Percentiles rank a stretch among this genome's conserved stretches.
These are phyloP conservation scores for Hirtodrosophila duncani DNA, from an alignment of 2,888 invertebrate genomes.

Conservation along the genomic window DNA sequence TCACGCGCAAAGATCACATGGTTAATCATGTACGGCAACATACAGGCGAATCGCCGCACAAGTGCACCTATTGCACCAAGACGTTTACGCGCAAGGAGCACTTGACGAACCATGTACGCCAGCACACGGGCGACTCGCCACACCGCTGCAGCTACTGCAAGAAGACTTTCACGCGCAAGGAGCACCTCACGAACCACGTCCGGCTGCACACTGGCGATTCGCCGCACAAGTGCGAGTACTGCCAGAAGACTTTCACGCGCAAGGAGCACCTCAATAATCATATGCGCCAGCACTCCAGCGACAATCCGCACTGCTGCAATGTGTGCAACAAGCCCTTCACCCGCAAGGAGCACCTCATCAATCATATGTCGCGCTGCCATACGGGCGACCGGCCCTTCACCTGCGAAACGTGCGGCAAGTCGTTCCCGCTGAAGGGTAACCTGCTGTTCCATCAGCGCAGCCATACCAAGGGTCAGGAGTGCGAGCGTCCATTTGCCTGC, in stretches of 20 bases:
- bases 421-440: constrained; percentile 90
- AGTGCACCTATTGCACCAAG: constrained; percentile 91
- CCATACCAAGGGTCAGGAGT: constrained; percentile 86
- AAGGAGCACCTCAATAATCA: constrained; percentile 92
- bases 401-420: constrained; percentile 91
- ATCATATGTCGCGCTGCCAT: constrained; percentile 86
- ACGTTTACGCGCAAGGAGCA: constrained; percentile 89
- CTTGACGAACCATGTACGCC: constrained; percentile 90
- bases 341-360: constrained; percentile 90
- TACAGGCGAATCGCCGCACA: constrained; percentile 90
- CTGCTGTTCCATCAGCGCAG: constrained; percentile 91
- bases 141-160: constrained; percentile 80
- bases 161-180: constrained; percentile 87
- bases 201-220: constrained; percentile 90
- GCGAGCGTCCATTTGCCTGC: constrained; percentile 85
- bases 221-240: constrained; percentile 90
- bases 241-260: constrained; percentile 91
- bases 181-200: constrained; percentile 91
- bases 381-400: constrained; percentile 89
- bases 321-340: constrained; percentile 92
- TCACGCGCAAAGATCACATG: constrained; percentile 90
- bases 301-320: constrained; percentile 91
- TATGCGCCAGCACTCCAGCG: constrained; percentile 91
- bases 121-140: constrained; percentile 87
- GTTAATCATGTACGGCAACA: constrained; percentile 87